Percentiles rank a stretch among this genome's conserved stretches.
Evolutionary conservation across 2,888 invertebrate genomes (phyloP).

Genomic region (Synanthedon myopaeformis): DNA sequence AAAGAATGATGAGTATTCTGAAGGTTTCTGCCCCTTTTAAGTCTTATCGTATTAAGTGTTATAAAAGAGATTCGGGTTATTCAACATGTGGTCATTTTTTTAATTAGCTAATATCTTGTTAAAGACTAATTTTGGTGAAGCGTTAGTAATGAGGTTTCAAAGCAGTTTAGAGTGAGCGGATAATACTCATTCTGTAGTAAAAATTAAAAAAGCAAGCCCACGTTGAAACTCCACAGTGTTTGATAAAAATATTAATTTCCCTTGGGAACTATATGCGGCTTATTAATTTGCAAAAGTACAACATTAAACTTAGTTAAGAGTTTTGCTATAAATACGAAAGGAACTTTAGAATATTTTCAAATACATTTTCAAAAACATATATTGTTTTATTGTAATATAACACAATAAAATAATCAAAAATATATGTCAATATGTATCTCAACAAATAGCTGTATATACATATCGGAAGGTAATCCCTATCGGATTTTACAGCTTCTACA

Average conservation of each 20-base stretch:
- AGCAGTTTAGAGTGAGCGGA: background rate
- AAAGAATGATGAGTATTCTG: conserved; percentile 26
- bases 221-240: conserved; percentile 24
- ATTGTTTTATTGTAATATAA: background rate
- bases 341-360: background rate
- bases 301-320: conserved; percentile 13
- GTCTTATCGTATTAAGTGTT: background rate
- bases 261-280: conserved; percentile 30
- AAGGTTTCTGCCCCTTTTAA: background rate
- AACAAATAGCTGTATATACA: too few species aligned
- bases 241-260: conserved; percentile 43
- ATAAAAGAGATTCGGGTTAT: background rate
- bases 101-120: background rate
- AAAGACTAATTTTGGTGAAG: background rate
- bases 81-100: background rate
- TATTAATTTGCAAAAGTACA: conserved; percentile 27
- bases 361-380: background rate
- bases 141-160: background rate
- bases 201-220: conserved; percentile 23
- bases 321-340: conserved; percentile 1
- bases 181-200: conserved; percentile 11
- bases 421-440: too few species aligned
- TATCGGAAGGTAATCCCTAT: too few species aligned
- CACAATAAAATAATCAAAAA: too few species aligned
- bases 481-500: too few species aligned